Evolutionary conservation across 2,797 vertebrate species (phyloP).

Genomic region (Ataeniobius toweri): DNA sequence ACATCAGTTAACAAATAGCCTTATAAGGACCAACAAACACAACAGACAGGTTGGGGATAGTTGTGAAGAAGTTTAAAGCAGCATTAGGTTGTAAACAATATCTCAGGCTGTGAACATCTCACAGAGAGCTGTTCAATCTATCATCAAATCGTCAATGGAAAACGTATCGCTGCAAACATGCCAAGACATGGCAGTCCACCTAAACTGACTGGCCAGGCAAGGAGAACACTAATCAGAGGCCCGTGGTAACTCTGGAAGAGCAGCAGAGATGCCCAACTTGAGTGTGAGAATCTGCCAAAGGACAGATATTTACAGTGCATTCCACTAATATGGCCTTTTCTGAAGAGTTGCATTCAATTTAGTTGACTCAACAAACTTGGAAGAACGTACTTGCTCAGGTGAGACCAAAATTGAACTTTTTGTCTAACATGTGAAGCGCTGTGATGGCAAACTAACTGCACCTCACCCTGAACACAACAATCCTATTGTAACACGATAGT

Average conservation of each 20-base stretch:
- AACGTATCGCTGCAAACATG: too few species aligned
- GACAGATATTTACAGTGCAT: neutral
- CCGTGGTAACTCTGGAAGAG: neutral
- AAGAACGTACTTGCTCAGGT: neutral
- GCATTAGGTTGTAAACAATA: neutral
- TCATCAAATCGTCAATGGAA: neutral
- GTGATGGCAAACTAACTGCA: neutral
- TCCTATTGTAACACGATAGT: neutral
- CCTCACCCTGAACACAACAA: neutral
- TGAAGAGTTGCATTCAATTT: neutral
- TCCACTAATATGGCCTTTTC: too few species aligned
- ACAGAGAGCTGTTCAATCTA: neutral
- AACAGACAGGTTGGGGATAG: neutral
- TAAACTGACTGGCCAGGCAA: neutral
- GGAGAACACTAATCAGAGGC: neutral
- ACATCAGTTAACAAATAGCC: neutral
- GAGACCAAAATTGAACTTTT: too few species aligned
- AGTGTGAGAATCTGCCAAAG: neutral
- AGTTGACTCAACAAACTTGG: neutral
- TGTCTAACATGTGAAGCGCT: neutral
- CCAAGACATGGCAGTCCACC: neutral
- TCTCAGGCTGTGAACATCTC: neutral
- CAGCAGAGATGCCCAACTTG: too few species aligned
- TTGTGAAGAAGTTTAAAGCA: neutral
- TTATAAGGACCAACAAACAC: neutral